These are phyloP conservation scores for Strongylocentrotus purpuratus DNA, from an alignment of 35 echinoderm and acorn worm genomes.

Conservation along the genomic window DNA sequence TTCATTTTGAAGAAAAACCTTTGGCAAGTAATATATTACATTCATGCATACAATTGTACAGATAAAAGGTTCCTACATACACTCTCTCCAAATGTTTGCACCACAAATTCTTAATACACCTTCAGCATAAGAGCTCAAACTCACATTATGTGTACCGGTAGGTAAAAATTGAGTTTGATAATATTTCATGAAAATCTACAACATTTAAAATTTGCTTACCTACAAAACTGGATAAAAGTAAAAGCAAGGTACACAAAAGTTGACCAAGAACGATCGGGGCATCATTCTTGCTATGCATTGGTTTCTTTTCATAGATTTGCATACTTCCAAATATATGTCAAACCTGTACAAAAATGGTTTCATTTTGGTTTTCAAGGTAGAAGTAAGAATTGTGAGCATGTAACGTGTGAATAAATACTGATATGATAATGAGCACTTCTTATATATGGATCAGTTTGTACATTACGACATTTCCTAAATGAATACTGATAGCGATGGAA, in stretches of 20 bases:
- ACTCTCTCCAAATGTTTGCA: background rate
- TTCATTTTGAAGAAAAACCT: background rate
- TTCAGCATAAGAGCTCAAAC: background rate
- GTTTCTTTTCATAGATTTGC: background rate
- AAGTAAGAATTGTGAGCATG: background rate
- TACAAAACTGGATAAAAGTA: background rate
- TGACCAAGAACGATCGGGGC: background rate
- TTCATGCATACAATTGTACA: conserved; percentile 30
- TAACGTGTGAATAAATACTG: background rate
- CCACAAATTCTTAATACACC: background rate
- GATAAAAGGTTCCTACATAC: background rate
- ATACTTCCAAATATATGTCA: background rate
- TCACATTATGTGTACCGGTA: background rate
- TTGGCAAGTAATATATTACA: conserved; percentile 49
- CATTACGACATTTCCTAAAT: background rate
- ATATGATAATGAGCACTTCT: background rate
- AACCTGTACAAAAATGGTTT: background rate
- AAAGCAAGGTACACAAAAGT: background rate
- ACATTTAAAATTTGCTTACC: background rate
- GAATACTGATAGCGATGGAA: background rate
- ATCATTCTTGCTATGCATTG: background rate
- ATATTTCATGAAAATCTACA: conserved; percentile 29
- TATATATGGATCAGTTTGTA: background rate
- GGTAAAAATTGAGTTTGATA: background rate
- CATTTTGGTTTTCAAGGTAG: background rate